Base-by-base conservation (phyloP, 2,888 invertebrate species). In the Calliphora vomitoria region DNA sequence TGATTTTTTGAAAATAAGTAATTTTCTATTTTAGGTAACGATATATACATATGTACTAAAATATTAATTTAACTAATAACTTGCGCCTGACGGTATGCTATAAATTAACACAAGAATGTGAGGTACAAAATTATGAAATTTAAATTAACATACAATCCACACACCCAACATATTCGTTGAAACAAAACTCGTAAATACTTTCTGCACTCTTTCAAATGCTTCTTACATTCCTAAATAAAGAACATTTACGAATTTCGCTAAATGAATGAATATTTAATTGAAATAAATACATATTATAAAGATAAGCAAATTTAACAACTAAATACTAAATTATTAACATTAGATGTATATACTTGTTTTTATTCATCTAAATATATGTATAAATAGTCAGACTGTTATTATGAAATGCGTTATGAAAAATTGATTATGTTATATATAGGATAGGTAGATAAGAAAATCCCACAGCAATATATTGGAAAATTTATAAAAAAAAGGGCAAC, bases 391-490 rank as follows among this genome's bases (percentile, higher is more conserved):
- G 11, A 15, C 5, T 25, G 13, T 15, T 58, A 3, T 25, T 18
- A 53, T 53, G 53, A 53, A 25, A 58, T 58, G 13, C 5, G 15
- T 31, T 60, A 31, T 15, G 38, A 25, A 72, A 41, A 31, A 20
- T 35, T 75, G 10, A 82, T 75, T 82, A 38, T 68, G 69, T 82
- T 82, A 76, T 60, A 35, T n/a, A n/a, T n/a, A n/a, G n/a, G n/a
- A n/a, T 41, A 35, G 41, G n/a, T 8, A n/a, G 71, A 81, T 72
- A 71, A 81, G 38, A n/a, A 53, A 47, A 44, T 8, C 53, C 38
- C 4, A 15, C 18, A 74, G 55, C 53, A 41, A 78, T 64, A 35
- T 38, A 47, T 5, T 13, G 44, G 13, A 8, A 82, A 81, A 41
- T 72, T 64, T 64, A 81, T 62, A 53, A 81, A 66, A 50, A 75